Evolutionary conservation across 2,113 vertebrate genomes (phyloP).

Genomic region (Pampusana beccarii): DNA sequence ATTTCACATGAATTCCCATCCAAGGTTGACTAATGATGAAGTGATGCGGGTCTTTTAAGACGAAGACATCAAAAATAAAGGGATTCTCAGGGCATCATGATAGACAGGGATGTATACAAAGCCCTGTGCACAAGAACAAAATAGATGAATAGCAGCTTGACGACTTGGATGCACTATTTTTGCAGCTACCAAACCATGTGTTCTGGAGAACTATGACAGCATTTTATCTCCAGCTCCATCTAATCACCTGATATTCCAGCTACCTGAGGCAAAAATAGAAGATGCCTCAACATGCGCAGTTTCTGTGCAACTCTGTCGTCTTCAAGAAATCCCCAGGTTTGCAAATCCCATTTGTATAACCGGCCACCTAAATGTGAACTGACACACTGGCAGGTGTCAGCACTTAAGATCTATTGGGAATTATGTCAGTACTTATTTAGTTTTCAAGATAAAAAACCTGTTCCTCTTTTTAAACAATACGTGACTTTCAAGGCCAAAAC

Average conservation of each 20-base stretch:
- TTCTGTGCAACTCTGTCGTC: neutral
- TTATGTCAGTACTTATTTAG: neutral
- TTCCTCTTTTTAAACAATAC: neutral
- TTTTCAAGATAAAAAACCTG: neutral
- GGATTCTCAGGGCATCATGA: slow-evolving; percentile 42
- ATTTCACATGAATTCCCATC: slow-evolving; percentile 48
- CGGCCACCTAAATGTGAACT: neutral
- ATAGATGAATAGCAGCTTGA: neutral
- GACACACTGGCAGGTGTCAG: fast-evolving
- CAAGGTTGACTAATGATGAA: slow-evolving; percentile 41
- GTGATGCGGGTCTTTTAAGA: slow-evolving; percentile 43
- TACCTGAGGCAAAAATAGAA: neutral
- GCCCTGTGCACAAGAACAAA: slow-evolving; percentile 57
- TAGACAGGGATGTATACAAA: slow-evolving; percentile 62
- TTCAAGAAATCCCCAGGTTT: neutral
- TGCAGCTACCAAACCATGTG: neutral
- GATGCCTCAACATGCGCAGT: neutral
- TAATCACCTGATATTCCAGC: neutral
- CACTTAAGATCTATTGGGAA: neutral
- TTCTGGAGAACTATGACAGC: neutral
- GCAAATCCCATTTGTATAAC: fast-evolving
- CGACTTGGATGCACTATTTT: neutral
- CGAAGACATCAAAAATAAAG: slow-evolving; percentile 44
- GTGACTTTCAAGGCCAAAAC: neutral
- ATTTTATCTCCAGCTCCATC: neutral